These are phyloP conservation scores for Darevskia mixta DNA, from an alignment of 2,797 vertebrate genomes.

Conservation along the genomic window DNA sequence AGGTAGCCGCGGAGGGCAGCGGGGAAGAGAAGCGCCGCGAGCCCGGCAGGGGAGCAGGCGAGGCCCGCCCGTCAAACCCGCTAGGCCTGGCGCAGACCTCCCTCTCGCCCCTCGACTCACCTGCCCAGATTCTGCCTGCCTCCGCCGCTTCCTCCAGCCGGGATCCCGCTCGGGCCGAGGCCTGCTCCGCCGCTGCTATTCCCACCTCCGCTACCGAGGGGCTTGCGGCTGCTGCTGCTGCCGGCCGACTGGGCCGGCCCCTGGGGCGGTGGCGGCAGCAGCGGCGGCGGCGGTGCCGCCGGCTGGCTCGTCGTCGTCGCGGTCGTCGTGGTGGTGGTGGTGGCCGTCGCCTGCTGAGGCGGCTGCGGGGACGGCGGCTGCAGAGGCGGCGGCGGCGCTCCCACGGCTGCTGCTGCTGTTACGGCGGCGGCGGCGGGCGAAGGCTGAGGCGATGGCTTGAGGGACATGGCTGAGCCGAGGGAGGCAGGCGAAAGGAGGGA, in stretches of 20 bases:
- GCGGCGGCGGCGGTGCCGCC: conserved; percentile 26
- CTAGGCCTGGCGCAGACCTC: too few species aligned
- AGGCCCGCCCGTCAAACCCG: too few species aligned
- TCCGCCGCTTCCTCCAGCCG: neutral
- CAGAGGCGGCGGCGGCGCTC: conserved; percentile 46
- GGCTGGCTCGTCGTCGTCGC: neutral
- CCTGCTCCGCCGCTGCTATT: conserved; percentile 49
- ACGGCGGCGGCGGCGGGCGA: conserved; percentile 68
- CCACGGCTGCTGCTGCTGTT: conserved; percentile 81
- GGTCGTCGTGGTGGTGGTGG: neutral
- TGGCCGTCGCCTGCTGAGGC: conserved; percentile 61
- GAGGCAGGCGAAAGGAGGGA: neutral
- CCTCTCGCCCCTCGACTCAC: neutral
- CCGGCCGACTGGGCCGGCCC: conserved; percentile 78
- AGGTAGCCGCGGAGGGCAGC: too few species aligned
- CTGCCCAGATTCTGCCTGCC: conserved; percentile 33
- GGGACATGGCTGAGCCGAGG: conserved; percentile 85
- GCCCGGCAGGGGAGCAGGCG: too few species aligned
- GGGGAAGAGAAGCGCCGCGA: too few species aligned
- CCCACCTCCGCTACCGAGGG: conserved; percentile 83
- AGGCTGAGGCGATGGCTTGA: conserved; percentile 80
- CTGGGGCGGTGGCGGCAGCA: conserved; percentile 74
- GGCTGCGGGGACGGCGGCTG: conserved; percentile 80
- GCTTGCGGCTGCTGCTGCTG: conserved; percentile 90
- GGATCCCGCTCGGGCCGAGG: conserved; percentile 77